phyloP scores from a whole-genome alignment of 2,888 invertebrate species.

The Caenorhabditis imperialis region DNA sequence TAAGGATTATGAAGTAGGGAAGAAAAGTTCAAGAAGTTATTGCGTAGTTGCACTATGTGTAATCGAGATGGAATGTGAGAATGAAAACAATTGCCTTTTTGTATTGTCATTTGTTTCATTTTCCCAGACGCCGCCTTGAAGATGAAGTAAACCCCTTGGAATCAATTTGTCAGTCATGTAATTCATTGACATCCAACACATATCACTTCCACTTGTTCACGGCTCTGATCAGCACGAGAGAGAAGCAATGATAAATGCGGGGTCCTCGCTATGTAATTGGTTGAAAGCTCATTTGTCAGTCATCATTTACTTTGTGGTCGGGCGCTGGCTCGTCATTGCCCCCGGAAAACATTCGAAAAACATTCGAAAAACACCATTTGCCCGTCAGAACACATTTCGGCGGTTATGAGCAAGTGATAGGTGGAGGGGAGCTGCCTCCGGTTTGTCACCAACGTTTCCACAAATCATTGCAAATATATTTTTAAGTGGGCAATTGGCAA shows the following conservation, averaged over 20 bases:
- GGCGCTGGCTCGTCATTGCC: slow-evolving; percentile 84
- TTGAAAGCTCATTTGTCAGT: slow-evolving; percentile 62
- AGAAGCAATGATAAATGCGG: slow-evolving; percentile 58
- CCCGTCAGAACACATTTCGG: slow-evolving; percentile 32
- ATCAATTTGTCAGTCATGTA: too few relatives aligned
- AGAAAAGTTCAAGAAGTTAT: too few relatives aligned
- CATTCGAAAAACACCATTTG: slow-evolving; percentile 41
- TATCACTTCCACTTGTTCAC: slow-evolving; percentile 37
- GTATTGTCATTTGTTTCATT: too few relatives aligned
- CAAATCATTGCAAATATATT: slow-evolving; percentile 39
- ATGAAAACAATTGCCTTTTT: too few relatives aligned
- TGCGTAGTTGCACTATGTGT: too few relatives aligned
- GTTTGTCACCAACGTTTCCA: too few relatives aligned
- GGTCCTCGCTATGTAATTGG: slow-evolving; percentile 59
- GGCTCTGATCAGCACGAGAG: slow-evolving; percentile 31
- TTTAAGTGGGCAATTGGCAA: slow-evolving; percentile 45
- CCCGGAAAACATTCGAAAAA: slow-evolving; percentile 14
- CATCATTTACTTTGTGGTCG: slow-evolving; percentile 84
- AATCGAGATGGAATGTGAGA: too few relatives aligned
- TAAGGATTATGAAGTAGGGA: too few relatives aligned
- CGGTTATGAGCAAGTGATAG: slow-evolving; percentile 22
- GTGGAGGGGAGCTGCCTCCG: slow-evolving; percentile 18
- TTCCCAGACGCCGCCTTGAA: too few relatives aligned
- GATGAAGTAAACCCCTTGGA: too few relatives aligned
- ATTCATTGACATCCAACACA: slow-evolving; percentile 21